Evolutionary conservation across 2,888 invertebrate species (phyloP).

Genomic region (Pinctada fucata): DNA sequence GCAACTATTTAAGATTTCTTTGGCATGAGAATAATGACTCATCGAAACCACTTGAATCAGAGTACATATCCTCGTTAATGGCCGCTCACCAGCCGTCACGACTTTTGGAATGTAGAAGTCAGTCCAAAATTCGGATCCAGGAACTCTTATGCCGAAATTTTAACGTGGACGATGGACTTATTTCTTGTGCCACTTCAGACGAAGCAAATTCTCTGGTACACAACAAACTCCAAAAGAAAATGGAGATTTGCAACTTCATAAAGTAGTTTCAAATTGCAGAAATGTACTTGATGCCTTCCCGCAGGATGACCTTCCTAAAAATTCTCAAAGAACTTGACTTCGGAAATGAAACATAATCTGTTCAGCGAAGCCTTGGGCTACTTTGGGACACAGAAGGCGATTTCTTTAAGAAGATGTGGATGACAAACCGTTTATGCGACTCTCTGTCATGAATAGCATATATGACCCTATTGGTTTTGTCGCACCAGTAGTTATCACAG

Average conservation of each 20-base stretch:
- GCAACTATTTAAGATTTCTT: background rate
- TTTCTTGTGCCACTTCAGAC: too few species aligned
- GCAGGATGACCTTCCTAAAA: background rate
- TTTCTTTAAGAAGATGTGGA: background rate
- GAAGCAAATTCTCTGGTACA: slow-evolving; percentile 15
- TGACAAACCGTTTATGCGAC: background rate
- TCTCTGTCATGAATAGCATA: slow-evolving; percentile 3
- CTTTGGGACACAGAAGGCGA: background rate
- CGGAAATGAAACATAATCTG: background rate
- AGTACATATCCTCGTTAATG: slow-evolving; percentile 31
- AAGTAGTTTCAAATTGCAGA: background rate
- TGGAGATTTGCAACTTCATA: slow-evolving; percentile 25
- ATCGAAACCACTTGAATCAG: slow-evolving; percentile 31
- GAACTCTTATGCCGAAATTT: too few species aligned
- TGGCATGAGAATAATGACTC: slow-evolving; percentile 1
- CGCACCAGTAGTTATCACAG: background rate
- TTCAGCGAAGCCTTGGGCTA: background rate
- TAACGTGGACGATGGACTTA: too few species aligned
- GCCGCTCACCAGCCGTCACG: slow-evolving; percentile 39
- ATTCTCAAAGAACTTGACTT: background rate
- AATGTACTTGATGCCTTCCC: background rate
- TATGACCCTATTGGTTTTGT: slow-evolving; percentile 3
- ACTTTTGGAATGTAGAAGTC: too few species aligned
- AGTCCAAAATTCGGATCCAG: too few species aligned
- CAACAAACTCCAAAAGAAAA: slow-evolving; percentile 13